phyloP scores from a whole-genome alignment of 2,888 invertebrate species.

The Leptinotarsa rubiginosa region DNA sequence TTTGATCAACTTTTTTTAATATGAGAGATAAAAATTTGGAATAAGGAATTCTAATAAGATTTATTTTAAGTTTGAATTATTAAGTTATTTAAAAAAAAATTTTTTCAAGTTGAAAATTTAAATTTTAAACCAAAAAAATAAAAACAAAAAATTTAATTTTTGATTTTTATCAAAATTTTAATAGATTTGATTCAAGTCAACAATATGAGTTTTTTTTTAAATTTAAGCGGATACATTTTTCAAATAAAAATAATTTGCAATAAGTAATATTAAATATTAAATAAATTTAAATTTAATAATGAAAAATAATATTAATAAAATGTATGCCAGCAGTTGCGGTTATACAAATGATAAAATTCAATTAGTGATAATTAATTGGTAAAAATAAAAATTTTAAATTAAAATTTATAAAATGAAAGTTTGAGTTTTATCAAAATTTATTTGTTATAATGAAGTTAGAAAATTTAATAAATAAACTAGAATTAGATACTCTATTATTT shows the following conservation, averaged over 20 bases:
- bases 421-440: constrained; percentile 65
- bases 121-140: too few relatives aligned
- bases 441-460: constrained; percentile 66
- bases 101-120: too few relatives aligned
- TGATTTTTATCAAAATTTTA: not conserved
- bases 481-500: constrained; percentile 79
- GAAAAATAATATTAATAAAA: constrained; percentile 71
- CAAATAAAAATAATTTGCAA: constrained; percentile 52
- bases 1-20: too few relatives aligned
- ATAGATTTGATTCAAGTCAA: constrained; percentile 68
- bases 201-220: constrained; percentile 68
- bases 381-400: constrained; percentile 58
- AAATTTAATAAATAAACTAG: constrained; percentile 69
- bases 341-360: constrained; percentile 70
- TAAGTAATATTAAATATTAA: constrained; percentile 72
- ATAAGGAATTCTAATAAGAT: too few relatives aligned
- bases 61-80: too few relatives aligned
- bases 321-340: constrained; percentile 80
- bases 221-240: constrained; percentile 65
- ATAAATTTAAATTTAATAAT: constrained; percentile 73
- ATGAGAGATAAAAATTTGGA: too few relatives aligned
- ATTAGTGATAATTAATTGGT: constrained; percentile 63
- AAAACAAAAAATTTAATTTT: not conserved
- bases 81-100: too few relatives aligned
- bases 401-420: constrained; percentile 72